Conservation (phyloP, 2,888 invertebrate genomes). For the Sussaba pulchella region DNA sequence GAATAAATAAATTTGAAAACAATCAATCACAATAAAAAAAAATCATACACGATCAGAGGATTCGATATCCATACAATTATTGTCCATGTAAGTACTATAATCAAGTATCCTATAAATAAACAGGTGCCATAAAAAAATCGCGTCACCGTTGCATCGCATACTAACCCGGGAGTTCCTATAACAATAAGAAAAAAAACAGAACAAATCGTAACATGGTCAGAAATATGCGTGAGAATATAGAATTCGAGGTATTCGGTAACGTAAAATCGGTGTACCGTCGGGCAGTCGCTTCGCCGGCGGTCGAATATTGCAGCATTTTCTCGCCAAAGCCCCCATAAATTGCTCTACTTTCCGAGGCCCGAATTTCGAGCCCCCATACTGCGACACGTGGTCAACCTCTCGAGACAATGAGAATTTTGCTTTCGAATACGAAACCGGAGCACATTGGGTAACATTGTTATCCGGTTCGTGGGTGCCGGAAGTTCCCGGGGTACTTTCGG, state of each 20-base stretch:
- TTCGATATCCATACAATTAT: too few species aligned
- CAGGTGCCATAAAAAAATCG: not conserved
- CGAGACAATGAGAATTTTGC: slow-evolving; percentile 76
- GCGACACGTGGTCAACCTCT: slow-evolving; percentile 75
- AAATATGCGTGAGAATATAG: slow-evolving; percentile 78
- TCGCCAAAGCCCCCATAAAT: slow-evolving; percentile 79
- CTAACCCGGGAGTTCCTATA: not conserved
- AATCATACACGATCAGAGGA: too few species aligned
- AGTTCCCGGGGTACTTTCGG: slow-evolving; percentile 33
- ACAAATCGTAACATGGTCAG: slow-evolving; percentile 27
- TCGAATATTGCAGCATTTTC: slow-evolving; percentile 76
- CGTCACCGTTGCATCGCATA: not conserved
- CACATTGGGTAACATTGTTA: slow-evolving; percentile 51
- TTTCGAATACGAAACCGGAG: slow-evolving; percentile 48
- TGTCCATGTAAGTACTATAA: too few species aligned
- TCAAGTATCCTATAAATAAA: too few species aligned
- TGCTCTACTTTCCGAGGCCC: slow-evolving; percentile 79
- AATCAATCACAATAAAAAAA: too few species aligned
- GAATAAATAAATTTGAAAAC: too few species aligned
- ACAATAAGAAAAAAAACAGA: not conserved
- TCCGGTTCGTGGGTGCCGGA: slow-evolving; percentile 52
- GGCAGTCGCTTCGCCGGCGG: slow-evolving; percentile 62
- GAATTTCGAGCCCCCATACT: slow-evolving; percentile 72
- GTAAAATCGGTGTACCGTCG: slow-evolving; percentile 63
- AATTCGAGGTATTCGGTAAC: slow-evolving; percentile 62